Base-by-base conservation (phyloP, 2,888 invertebrate genomes). In the Isoperla grammatica region DNA sequence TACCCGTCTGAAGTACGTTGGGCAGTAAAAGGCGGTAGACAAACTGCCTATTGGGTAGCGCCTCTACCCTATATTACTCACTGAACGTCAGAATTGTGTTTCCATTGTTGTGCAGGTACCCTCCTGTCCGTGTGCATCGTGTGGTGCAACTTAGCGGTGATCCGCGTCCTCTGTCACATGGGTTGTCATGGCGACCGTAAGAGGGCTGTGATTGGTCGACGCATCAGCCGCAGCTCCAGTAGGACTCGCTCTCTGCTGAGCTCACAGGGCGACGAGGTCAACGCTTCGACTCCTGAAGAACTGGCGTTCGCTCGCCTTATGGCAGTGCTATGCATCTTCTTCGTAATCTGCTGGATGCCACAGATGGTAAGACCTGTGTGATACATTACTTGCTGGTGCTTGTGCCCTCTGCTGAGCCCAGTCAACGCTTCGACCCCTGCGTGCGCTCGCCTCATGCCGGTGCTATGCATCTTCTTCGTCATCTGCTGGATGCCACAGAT, bases 401-500 rank as follows among this genome's bases (percentile, higher is more conserved):
- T n/a, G n/a, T n/a, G 53, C 2, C 12, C 37, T 1, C 37, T 13
- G 37, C 35, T 37, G 2, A 29, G 49, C 11, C 5, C 11, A 4
- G 62, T 49, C 50, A 73, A 74, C 65, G 69, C 80, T 19, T 81
- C 84, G 65, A 88, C 91, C 0, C 83, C 85, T 1, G 88, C 90
- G 63, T 92, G 92, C 74, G 90, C 90, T 66, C 82, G 87, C 68
- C 80, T 92, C 46, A 92, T 92, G 92, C 87, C 87, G 1, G 82
- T 86, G 55, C 81, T 93, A 43, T 90, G 91, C 65, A 82, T 90
- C 64, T 84, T 88, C 23, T 92, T 91, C 73, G 85, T 91, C 69
- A 76, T 87, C 45, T 92, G 90, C 75, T 93, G 92, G 92, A 79
- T 90, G 76, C 92, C 92, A 20, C 90, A 91, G 75, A 86, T 92